phyloP scores from a whole-genome alignment of 2,113 vertebrate genomes.

The Pedetes capensis region DNA sequence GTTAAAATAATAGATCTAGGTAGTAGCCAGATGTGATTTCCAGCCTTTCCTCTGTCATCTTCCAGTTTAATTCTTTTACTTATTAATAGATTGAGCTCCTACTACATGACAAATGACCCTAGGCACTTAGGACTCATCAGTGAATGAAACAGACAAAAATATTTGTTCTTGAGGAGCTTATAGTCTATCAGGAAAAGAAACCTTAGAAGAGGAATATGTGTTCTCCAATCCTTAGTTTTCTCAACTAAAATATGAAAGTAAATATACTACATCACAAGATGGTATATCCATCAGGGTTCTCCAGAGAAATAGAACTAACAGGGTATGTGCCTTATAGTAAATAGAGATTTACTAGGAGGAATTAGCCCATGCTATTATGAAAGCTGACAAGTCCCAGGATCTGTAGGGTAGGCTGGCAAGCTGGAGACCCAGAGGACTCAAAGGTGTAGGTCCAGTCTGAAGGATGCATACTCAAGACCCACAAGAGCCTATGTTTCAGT shows the following conservation, averaged over 20 bases:
- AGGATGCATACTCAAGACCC: background rate
- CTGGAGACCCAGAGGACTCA: background rate
- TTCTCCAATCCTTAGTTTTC: background rate
- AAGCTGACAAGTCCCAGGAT: background rate
- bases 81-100: background rate
- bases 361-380: background rate
- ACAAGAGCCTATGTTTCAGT: background rate
- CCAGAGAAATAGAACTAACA: background rate
- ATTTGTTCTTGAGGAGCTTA: background rate
- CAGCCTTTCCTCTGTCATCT: background rate
- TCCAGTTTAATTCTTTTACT: background rate
- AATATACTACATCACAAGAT: background rate
- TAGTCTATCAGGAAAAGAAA: background rate
- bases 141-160: constrained; percentile 3
- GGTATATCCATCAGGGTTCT: background rate
- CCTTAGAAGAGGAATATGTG: background rate
- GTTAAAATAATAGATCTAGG: background rate
- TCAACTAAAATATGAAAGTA: background rate
- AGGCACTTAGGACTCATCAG: background rate
- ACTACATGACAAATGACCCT: background rate
- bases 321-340: background rate
- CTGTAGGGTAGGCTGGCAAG: background rate
- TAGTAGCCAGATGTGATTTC: background rate
- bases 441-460: background rate
- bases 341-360: background rate